Percentiles rank a stretch among this genome's conserved stretches.
Conservation (phyloP, 2,888 invertebrate species). For the Anthophora plumipes region DNA sequence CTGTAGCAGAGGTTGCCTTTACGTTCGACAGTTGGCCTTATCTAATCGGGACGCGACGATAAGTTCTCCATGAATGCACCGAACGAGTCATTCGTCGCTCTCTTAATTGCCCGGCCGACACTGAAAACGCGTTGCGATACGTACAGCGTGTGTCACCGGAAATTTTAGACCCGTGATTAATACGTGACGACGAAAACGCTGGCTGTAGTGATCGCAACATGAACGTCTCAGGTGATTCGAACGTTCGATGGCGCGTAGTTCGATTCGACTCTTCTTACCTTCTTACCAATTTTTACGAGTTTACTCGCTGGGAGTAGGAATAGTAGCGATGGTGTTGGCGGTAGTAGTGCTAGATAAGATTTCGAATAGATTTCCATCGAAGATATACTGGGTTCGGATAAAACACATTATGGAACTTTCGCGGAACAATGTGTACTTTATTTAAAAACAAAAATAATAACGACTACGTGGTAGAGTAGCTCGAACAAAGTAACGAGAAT, state of each 20-base stretch:
- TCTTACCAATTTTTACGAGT: background rate
- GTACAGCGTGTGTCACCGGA: constrained; percentile 19
- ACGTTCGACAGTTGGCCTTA: constrained; percentile 28
- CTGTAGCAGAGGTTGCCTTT: background rate
- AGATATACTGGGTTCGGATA: too few relatives aligned
- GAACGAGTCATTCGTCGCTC: background rate
- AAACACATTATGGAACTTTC: too few relatives aligned
- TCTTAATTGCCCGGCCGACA: background rate
- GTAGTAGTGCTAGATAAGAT: too few relatives aligned
- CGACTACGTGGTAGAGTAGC: background rate
- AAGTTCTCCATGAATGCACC: constrained; percentile 13
- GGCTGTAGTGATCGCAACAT: background rate
- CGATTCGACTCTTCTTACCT: background rate
- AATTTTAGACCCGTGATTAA: constrained; percentile 8
- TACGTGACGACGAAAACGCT: background rate
- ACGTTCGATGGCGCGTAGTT: background rate
- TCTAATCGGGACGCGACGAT: constrained; percentile 53
- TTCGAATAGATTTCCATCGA: too few relatives aligned
- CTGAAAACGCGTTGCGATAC: background rate
- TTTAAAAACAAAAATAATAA: constrained; percentile 7
- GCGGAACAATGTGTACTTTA: too few relatives aligned
- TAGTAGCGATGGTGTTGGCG: too few relatives aligned
- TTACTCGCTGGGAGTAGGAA: too few relatives aligned
- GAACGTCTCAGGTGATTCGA: background rate
- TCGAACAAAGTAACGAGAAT: background rate